A percentile compares a stretch with the other conserved stretches of the same genome.
phyloP scores from a whole-genome alignment of 2,113 vertebrate genomes.

The Tinamus guttatus region DNA sequence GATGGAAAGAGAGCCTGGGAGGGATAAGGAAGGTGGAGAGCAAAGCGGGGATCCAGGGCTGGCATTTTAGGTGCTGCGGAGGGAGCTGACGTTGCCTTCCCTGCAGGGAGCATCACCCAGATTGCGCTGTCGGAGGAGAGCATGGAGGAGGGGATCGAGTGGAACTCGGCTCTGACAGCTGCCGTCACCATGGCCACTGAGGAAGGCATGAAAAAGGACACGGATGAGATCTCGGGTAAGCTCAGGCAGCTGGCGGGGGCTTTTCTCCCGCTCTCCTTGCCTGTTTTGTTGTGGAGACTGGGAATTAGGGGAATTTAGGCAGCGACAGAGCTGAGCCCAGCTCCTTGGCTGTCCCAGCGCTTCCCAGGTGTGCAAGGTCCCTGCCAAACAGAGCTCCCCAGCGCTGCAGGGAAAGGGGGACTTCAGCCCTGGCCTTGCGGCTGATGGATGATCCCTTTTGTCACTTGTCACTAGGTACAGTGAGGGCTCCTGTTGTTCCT shows the following conservation, averaged over 20 bases:
- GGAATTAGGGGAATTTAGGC: background rate
- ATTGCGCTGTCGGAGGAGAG: constrained; percentile 81
- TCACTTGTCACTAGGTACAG: background rate
- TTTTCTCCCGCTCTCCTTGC: rapidly evolving
- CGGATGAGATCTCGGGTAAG: constrained; percentile 85
- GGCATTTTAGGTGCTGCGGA: background rate
- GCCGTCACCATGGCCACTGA: constrained; percentile 82
- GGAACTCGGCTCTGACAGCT: constrained; percentile 80
- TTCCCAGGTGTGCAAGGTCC: background rate
- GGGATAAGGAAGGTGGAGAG: background rate
- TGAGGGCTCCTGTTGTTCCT: background rate
- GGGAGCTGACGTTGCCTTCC: background rate
- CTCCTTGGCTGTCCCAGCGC: background rate
- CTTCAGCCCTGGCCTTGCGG: background rate
- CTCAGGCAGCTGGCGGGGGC: background rate
- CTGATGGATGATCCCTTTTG: background rate
- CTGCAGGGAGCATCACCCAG: constrained; percentile 80
- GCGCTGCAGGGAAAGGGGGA: background rate
- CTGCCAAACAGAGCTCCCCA: background rate
- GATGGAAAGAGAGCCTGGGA: background rate
- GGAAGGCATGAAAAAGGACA: constrained; percentile 84
- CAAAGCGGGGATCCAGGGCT: background rate
- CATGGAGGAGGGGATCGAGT: constrained; percentile 85
- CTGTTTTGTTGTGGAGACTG: background rate
- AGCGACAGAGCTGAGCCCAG: background rate